Percentiles rank a stretch among this genome's conserved stretches.
These are phyloP conservation scores for Phenganax stokvisi DNA, from an alignment of 92 coral and sea anemone species.

Conservation along the genomic window DNA sequence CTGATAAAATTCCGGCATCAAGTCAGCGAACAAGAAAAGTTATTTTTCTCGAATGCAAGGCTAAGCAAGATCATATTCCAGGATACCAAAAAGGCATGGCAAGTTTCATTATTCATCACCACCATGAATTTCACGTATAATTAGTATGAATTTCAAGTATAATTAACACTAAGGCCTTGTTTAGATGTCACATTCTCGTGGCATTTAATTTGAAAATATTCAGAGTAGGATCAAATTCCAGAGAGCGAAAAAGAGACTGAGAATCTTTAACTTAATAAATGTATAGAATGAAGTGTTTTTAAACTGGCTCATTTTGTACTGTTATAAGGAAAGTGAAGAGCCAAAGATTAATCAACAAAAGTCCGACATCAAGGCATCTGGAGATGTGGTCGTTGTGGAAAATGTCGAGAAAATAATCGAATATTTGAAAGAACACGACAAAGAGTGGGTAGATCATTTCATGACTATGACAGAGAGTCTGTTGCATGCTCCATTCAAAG, in stretches of 20 bases:
- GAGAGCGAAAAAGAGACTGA: background rate
- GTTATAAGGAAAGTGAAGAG: background rate
- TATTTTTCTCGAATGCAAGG: slow-evolving; percentile 31
- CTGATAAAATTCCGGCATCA: slow-evolving; percentile 16
- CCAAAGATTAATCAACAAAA: background rate
- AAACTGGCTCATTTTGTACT: background rate
- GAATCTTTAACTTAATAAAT: background rate
- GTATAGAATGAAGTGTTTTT: background rate
- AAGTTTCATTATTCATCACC: too few relatives aligned
- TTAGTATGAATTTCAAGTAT: too few relatives aligned
- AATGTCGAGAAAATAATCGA: background rate
- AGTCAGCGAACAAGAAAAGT: background rate
- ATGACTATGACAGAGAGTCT: background rate
- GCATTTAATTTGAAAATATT: too few relatives aligned
- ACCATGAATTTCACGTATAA: too few relatives aligned
- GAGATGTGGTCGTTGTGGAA: background rate
- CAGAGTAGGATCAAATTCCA: too few relatives aligned
- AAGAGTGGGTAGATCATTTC: background rate
- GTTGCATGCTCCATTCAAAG: background rate
- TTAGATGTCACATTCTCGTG: too few relatives aligned
- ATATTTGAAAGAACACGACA: background rate
- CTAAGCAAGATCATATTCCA: slow-evolving; percentile 34
- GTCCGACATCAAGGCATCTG: background rate
- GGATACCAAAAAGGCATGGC: slow-evolving; percentile 7
- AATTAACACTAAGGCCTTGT: too few relatives aligned